Evolutionary conservation across 2,888 invertebrate genomes (phyloP), one percentile per base, ranked within the genome.

Genomic region (Quadriops clusia): DNA sequence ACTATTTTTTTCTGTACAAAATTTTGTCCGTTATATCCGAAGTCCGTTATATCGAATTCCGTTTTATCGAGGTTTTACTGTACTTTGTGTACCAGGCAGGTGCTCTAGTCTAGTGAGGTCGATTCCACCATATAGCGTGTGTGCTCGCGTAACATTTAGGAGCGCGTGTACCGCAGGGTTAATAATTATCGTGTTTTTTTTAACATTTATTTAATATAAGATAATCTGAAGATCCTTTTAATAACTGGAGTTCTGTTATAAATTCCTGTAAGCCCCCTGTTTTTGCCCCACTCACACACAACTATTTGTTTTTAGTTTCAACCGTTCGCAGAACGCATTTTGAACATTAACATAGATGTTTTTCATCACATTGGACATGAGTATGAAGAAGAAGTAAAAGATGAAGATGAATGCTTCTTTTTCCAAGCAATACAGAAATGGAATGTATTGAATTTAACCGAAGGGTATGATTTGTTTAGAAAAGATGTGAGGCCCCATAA

Each of bases 261-360:
- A 15, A 32, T 24, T 12, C 22, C 3, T 17, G 5, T 23, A 33
- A 23, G 24, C 12, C 13, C 7, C 17, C 7, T 26, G 26, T 21
- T 17, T 27, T 31, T 35, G 10, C 23, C n/a, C n/a, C n/a, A n/a
- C n/a, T n/a, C n/a, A n/a, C n/a, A n/a, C n/a, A n/a, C n/a, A n/a
- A n/a, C n/a, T n/a, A n/a, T n/a, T n/a, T 8, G 12, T 39, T 65
- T 68, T 32, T 56, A 89, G 87, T 89, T 86, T 55, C 72, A 83
- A 58, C 77, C 84, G 4, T 94, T 95, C 62, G 74, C 81, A 12
- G 89, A 93, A 44, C 73, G 90, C 30, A 78, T 95, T 21, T 73
- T 78, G 44, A 74, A 79, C 42, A 82, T 94, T 34, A 84, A 89
- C 53, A 74, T 93, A 51, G 80, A 90, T 60, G 82, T 91, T 2